Evolutionary conservation across 2,797 vertebrate species (phyloP), one percentile per base, ranked within the genome.

Genomic region (Amniataba percoides): DNA sequence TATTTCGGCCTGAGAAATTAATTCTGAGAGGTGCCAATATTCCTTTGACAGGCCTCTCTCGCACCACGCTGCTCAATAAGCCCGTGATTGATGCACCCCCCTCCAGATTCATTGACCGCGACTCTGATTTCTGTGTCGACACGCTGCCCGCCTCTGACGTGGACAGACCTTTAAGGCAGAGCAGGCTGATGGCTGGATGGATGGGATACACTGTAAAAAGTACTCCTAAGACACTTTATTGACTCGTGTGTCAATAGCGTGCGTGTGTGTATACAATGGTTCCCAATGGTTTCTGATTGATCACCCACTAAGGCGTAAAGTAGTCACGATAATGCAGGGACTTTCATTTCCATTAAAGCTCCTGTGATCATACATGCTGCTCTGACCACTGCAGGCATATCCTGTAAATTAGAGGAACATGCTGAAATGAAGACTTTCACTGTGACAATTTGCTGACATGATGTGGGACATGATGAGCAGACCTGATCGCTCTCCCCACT

Each of bases 71-170:
- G 74, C 86, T 85, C 88, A 90, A 88, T 90, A 85, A 78, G 63
- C 57, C 58, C 4, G 67, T 88, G 91, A 93, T 92, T 88, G 89
- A 94, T 90, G 81, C 68, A 21, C 78, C 52, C 60, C 60, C 84
- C 69, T 73, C 65, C 63, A 74, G 87, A 64, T 72, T 86, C 80
- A 88, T 86, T 88, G 87, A 89, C 83, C 48, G 7, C 64, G 77
- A 21, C 83, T 75, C 78, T 49, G 71, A 81, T 86, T 88, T 73
- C 78, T 82, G 45, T 60, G 56, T 66, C 27, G 23, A 69, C 71
- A 52, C 39, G 42, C 49, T 2, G 42, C 61, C 51, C 16, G 48
- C 53, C 39, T 63, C 53, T 69, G 80, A 78, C 19, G 58, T 76
- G 51, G 76, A 51, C 55, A 12, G 46, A 76, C 80, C 77, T 87